Conservation (phyloP, 2,113 vertebrate species). For the Orientallactaga bullata region DNA sequence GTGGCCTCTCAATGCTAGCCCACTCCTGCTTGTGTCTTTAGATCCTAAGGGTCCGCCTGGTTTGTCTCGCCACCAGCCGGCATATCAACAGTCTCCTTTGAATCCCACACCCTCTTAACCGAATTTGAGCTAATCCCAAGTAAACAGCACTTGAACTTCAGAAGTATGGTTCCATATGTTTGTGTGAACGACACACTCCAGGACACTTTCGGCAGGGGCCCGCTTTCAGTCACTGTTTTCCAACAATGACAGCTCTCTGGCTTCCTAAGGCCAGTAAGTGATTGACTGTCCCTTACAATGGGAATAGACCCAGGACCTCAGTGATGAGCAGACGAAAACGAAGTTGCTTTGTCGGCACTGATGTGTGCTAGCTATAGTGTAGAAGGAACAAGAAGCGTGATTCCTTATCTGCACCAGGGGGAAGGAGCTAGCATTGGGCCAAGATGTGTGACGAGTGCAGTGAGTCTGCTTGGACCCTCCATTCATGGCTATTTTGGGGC, state of each 20-base stretch:
- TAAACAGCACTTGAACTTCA: conserved; percentile 65
- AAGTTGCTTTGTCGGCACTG: neutral
- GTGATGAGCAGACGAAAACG: neutral
- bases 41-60: neutral
- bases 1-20: neutral
- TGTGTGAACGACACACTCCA: conserved; percentile 13
- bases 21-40: neutral
- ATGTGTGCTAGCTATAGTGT: neutral
- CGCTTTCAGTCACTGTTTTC: neutral
- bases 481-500: neutral
- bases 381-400: neutral
- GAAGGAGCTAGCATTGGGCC: neutral
- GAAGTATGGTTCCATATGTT: neutral
- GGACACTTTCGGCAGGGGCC: neutral
- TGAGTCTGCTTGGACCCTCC: neutral
- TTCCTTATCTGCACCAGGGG: neutral
- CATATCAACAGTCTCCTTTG: neutral
- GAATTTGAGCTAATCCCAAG: conserved; percentile 28
- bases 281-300: neutral
- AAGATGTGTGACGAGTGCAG: neutral
- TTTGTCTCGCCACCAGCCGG: conserved; percentile 16
- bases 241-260: neutral
- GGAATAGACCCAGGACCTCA: neutral
- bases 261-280: neutral
- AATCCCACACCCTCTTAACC: neutral